Percentiles rank a stretch among this genome's conserved stretches.
phyloP scores from a whole-genome alignment of 2,797 vertebrate species.

The Chaunax sp. region DNA sequence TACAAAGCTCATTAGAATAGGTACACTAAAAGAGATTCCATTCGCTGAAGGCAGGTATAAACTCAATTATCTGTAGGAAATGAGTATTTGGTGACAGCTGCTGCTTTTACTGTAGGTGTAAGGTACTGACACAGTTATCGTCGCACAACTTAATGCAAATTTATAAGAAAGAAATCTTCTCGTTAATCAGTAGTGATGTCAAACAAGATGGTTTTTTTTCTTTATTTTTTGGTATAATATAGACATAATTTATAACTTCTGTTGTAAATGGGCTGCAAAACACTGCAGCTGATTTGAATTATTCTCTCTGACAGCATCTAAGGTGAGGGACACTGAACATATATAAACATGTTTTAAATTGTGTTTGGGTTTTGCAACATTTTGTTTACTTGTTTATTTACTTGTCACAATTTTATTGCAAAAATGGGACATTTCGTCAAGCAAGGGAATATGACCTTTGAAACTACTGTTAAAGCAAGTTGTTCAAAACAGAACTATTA shows the following conservation, averaged over 20 bases:
- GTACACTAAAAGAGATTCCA: slow-evolving; percentile 34
- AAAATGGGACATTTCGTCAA: background rate
- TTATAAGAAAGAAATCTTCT: background rate
- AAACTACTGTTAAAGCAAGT: background rate
- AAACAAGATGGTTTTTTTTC: too few relatives aligned
- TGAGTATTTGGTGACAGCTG: slow-evolving; percentile 25
- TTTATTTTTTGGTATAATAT: too few relatives aligned
- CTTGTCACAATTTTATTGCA: too few relatives aligned
- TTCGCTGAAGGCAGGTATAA: slow-evolving; percentile 18
- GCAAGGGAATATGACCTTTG: background rate
- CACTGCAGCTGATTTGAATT: too few relatives aligned
- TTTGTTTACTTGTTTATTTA: too few relatives aligned
- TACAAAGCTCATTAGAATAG: slow-evolving; percentile 53
- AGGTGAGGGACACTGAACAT: too few relatives aligned
- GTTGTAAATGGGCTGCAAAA: too few relatives aligned
- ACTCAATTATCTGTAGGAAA: slow-evolving; percentile 46
- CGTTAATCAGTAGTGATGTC: too few relatives aligned
- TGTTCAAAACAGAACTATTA: background rate
- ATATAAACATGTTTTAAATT: too few relatives aligned
- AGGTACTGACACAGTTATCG: slow-evolving; percentile 1
- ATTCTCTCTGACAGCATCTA: too few relatives aligned
- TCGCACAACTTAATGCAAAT: background rate
- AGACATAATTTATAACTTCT: too few relatives aligned
- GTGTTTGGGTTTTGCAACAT: too few relatives aligned
- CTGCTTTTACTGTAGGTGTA: background rate